Base-by-base conservation (phyloP, 2,888 invertebrate species). In the Melinaea marsaeus region DNA sequence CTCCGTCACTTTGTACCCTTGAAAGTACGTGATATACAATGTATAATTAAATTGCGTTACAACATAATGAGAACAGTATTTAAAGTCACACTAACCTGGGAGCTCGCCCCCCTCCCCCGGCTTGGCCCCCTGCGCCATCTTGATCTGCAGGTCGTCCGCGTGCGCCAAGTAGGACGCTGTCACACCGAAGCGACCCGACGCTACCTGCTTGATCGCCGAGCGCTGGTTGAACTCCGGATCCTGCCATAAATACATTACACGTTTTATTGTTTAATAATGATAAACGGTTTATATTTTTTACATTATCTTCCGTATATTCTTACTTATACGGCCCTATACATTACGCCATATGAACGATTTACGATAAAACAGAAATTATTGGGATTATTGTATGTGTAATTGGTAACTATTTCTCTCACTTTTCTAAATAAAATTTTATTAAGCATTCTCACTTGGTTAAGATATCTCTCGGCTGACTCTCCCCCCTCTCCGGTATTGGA, bases 101-200 rank as follows among this genome's bases (percentile, higher is more conserved):
- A 99, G 85, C 86, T 99, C 99, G 2, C 99, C 99, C 33, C 99
- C 99, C 88, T 99, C 99, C 0, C 99, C 99, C 0, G 99, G 99
- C 84, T 99, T 99, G 62, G 99, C 99, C 2, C 99, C 99, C 89
- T 99, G 98, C 6, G 99, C 99, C 99, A 99, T 99, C 91, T 99
- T 99, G 80, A 99, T 99, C 90, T 99, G 99, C 71, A 99, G 85
- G 84, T 99, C 99, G 85, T 99, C 99, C 0, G 99, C 97, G 88
- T 99, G 97, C 7, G 99, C 98, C 71, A 99, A 88, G 83, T 99
- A 99, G 0, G 98, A 96, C 13, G 98, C 98, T 0, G 99, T 99
- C 3, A 99, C 99, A 7, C 99, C 99, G 88, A 99, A 99, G 58
- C 99, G 93, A 6, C 99, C 99, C 6, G 98, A 98, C 6, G 99